Evolutionary conservation across 2,888 invertebrate genomes (phyloP).

Genomic region (Balanococcus diminutus): DNA sequence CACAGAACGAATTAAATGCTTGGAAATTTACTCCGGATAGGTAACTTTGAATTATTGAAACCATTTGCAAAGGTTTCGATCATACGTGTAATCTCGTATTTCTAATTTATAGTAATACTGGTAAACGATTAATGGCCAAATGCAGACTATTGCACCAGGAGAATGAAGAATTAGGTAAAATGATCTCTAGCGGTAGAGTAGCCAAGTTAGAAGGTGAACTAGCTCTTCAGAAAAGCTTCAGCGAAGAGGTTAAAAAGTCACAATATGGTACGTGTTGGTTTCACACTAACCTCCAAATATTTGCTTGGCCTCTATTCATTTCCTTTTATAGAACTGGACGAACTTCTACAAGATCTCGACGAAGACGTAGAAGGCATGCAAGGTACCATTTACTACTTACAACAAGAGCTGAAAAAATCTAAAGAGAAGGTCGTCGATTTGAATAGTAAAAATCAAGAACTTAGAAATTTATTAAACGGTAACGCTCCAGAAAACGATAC

Average conservation of each 20-base stretch:
- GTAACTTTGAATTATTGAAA: conserved; percentile 61
- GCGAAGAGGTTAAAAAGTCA: conserved; percentile 94
- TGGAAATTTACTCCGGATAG: conserved; percentile 99
- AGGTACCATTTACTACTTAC: conserved; percentile 91
- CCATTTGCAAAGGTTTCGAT: background rate
- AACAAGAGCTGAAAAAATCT: conserved; percentile 87
- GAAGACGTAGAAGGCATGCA: conserved; percentile 99
- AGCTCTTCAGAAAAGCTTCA: conserved; percentile 91
- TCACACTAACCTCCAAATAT: too few species aligned
- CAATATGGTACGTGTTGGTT: conserved; percentile 88
- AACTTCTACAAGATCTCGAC: conserved; percentile 92
- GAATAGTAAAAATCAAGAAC: conserved; percentile 49
- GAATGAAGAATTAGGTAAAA: conserved; percentile 95
- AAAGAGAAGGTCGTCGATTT: conserved; percentile 69
- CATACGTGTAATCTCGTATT: background rate
- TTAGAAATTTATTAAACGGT: conserved; percentile 28
- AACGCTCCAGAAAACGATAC: background rate
- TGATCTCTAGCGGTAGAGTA: conserved; percentile 91
- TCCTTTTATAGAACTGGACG: conserved; percentile 80
- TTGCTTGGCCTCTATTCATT: background rate
- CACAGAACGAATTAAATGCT: conserved; percentile 95
- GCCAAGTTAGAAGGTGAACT: conserved; percentile 95
- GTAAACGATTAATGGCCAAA: conserved; percentile 96
- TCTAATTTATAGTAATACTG: conserved; percentile 77
- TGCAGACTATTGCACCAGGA: conserved; percentile 93